phyloP scores from a whole-genome alignment of 92 coral and sea anemone species.

The Pocillopora meandrina region DNA sequence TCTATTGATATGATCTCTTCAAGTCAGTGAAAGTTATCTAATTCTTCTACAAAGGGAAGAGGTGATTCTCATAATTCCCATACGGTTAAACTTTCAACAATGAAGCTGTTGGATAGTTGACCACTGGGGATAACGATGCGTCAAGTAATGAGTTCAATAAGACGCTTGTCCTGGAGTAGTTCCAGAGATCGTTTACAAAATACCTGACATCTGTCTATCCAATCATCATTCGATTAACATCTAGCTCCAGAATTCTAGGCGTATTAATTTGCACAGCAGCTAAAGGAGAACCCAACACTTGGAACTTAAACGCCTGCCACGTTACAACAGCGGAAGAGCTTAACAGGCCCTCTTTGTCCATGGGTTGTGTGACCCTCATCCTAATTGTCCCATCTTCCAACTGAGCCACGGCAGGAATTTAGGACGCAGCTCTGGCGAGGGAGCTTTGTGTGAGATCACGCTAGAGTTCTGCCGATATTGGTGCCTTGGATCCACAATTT shows the following conservation, averaged over 20 bases:
- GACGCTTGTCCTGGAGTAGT: not conserved
- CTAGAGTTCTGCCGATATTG: constrained; percentile 39
- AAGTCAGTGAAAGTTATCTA: too few relatives aligned
- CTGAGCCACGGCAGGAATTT: constrained; percentile 67
- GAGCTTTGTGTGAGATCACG: constrained; percentile 57
- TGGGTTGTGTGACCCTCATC: constrained; percentile 67
- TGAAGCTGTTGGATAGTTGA: too few relatives aligned
- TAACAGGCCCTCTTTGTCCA: constrained; percentile 27
- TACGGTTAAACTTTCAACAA: too few relatives aligned
- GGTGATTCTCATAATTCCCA: too few relatives aligned
- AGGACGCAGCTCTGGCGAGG: constrained; percentile 53
- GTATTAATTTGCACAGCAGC: constrained; percentile 52
- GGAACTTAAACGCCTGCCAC: constrained; percentile 80
- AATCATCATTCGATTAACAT: constrained; percentile 90
- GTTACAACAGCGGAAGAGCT: constrained; percentile 52
- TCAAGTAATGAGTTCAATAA: not conserved
- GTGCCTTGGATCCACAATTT: constrained; percentile 23
- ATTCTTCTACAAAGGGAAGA: too few relatives aligned
- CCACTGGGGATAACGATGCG: too few relatives aligned
- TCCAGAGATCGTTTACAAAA: not conserved
- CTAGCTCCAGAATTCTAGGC: constrained; percentile 90
- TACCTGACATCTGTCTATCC: constrained; percentile 89
- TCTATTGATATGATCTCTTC: too few relatives aligned
- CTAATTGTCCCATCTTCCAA: constrained; percentile 69
- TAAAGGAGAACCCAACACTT: constrained; percentile 50